Conservation (phyloP, 2,797 vertebrate species). For the Syngnathus acus region DNA sequence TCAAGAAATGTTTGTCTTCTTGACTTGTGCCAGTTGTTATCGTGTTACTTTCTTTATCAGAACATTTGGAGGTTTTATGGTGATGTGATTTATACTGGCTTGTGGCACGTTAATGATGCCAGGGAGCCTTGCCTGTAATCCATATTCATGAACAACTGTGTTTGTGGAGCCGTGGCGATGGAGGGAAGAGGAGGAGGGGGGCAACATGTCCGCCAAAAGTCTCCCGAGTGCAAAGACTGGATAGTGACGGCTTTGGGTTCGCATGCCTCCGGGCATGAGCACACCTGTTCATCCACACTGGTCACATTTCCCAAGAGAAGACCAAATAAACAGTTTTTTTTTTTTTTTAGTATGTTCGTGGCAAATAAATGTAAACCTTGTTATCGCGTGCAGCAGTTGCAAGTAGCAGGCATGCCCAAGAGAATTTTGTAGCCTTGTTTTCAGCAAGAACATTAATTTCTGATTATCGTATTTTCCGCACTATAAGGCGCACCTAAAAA, state of each 20-base stretch:
- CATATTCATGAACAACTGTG: constrained; percentile 84
- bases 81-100: constrained; percentile 75
- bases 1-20: constrained; percentile 43
- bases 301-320: constrained; percentile 38
- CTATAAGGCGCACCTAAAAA: no score
- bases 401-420: not conserved
- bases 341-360: not conserved
- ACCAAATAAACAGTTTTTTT: constrained; percentile 29
- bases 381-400: not conserved
- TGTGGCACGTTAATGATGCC: constrained; percentile 74
- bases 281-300: constrained; percentile 57
- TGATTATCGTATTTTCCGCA: no score
- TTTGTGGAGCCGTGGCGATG: constrained; percentile 56
- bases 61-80: constrained; percentile 73
- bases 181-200: constrained; percentile 41
- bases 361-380: constrained; percentile 1
- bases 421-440: no score
- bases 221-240: constrained; percentile 58
- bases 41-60: constrained; percentile 57
- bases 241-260: constrained; percentile 49
- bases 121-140: constrained; percentile 65
- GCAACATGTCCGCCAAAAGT: constrained; percentile 59
- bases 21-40: constrained; percentile 44
- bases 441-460: no score
- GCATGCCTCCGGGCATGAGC: constrained; percentile 49